Percentiles rank a stretch among this genome's conserved stretches.
Conservation (phyloP, 1,140 invertebrate genomes). For the Dryas iulia region DNA sequence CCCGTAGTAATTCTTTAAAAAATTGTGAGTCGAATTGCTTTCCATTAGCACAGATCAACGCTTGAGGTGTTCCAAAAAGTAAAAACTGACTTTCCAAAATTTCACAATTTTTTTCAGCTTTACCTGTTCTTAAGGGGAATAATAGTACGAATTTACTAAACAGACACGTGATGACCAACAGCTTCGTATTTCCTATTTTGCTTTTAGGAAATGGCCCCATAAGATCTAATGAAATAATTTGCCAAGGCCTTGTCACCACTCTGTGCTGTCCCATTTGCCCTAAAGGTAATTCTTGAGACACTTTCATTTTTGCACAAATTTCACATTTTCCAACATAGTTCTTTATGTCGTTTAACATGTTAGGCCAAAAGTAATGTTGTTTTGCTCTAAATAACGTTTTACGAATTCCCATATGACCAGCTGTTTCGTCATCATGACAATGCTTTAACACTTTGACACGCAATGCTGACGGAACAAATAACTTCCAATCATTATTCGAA, state of each 20-base stretch:
- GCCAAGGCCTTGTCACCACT: constrained; percentile 31
- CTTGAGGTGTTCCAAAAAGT: too few species aligned
- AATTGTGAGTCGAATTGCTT: too few species aligned
- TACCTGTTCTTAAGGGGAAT: constrained; percentile 34
- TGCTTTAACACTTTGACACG: constrained; percentile 9
- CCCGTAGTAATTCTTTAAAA: too few species aligned
- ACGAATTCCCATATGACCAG: constrained; percentile 26
- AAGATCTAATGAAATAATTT: constrained; percentile 32
- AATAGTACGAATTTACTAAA: constrained; percentile 40
- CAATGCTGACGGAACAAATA: constrained; percentile 11
- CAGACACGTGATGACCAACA: constrained; percentile 34
- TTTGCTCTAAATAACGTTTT: constrained; percentile 20
- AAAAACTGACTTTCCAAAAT: too few species aligned
- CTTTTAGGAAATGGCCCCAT: constrained; percentile 41
- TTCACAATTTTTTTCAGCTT: too few species aligned
- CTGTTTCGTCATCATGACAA: constrained; percentile 16
- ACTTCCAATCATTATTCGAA: constrained; percentile 25
- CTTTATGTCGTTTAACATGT: constrained; percentile 5
- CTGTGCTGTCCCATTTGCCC: constrained; percentile 36
- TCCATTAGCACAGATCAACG: too few species aligned
- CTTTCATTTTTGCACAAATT: constrained; percentile 40
- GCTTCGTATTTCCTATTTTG: constrained; percentile 33
- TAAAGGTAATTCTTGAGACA: constrained; percentile 16
- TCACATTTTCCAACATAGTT: constrained; percentile 40
- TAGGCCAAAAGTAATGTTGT: constrained; percentile 12